Conservation (phyloP, 1,140 invertebrate species). For the Bombus consobrinus region DNA sequence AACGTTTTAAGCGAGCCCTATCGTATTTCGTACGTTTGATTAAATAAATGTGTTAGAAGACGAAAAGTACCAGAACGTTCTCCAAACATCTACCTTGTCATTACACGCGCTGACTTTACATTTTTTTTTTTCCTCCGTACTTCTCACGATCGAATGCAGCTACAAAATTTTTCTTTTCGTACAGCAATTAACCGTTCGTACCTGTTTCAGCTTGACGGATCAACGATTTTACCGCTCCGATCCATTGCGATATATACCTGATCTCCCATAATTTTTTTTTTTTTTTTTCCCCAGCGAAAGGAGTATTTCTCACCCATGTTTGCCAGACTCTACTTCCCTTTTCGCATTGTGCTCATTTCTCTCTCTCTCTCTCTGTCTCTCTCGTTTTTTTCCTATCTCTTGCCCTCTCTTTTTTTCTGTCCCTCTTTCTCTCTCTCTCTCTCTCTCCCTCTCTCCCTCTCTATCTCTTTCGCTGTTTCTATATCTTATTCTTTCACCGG, state of each 20-base stretch:
- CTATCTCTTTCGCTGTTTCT: not conserved
- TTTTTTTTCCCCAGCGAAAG: slow-evolving; percentile 20
- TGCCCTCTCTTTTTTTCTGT: not conserved
- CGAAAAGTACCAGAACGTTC: slow-evolving; percentile 41
- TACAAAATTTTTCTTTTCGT: not conserved
- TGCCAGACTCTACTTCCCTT: slow-evolving; percentile 19
- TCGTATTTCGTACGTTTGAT: slow-evolving; percentile 50
- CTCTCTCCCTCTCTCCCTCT: not conserved
- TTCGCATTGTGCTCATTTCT: slow-evolving; percentile 17
- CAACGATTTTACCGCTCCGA: slow-evolving; percentile 10
- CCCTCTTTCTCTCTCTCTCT: not conserved
- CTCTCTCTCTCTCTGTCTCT: not conserved
- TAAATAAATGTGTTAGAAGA: slow-evolving; percentile 59
- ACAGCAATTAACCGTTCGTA: slow-evolving; percentile 6
- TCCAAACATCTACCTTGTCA: slow-evolving; percentile 35
- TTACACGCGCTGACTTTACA: not conserved
- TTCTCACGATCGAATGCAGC: not conserved
- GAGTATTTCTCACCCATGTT: slow-evolving; percentile 32
- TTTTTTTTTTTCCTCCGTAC: slow-evolving; percentile 9
- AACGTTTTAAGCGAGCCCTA: slow-evolving; percentile 23
- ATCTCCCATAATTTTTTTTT: not conserved
- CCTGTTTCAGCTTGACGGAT: slow-evolving; percentile 25
- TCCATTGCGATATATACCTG: not conserved
- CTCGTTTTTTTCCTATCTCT: not conserved
- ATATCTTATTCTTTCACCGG: not conserved